These are phyloP conservation scores for Taurulus bubalis DNA, from an alignment of 2,113 vertebrate species.

Conservation along the genomic window DNA sequence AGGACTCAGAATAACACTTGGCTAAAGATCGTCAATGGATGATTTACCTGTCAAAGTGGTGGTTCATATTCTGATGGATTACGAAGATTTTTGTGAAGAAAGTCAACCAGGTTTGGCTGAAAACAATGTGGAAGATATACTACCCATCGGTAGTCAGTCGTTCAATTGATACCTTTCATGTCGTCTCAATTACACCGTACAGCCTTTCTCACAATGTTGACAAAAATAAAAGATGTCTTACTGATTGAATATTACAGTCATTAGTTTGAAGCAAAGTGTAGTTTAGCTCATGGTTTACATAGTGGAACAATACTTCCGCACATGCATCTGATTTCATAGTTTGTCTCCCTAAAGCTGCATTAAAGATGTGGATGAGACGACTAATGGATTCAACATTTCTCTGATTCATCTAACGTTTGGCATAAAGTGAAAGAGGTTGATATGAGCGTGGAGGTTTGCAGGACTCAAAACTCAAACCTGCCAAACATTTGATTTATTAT, in stretches of 20 bases:
- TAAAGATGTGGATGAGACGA: neutral
- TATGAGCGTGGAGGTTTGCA: neutral
- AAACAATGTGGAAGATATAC: slow-evolving; percentile 2
- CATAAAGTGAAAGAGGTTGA: neutral
- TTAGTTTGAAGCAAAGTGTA: slow-evolving; percentile 3
- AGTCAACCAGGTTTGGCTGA: slow-evolving; percentile 18
- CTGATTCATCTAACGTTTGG: slow-evolving; percentile 12
- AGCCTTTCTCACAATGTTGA: neutral
- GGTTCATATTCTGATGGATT: slow-evolving; percentile 20
- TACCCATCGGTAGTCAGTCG: neutral
- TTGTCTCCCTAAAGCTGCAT: slow-evolving; percentile 9
- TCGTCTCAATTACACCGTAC: neutral
- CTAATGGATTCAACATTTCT: slow-evolving; percentile 35
- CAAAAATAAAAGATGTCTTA: neutral
- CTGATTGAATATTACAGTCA: neutral
- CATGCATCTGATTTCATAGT: slow-evolving; percentile 27
- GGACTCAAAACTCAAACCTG: neutral
- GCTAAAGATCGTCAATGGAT: neutral
- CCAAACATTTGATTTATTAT: neutral
- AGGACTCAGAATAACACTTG: slow-evolving; percentile 31
- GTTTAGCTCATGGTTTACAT: neutral
- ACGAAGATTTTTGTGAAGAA: slow-evolving; percentile 15
- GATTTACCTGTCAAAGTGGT: slow-evolving; percentile 17
- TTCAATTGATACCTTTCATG: slow-evolving; percentile 1
- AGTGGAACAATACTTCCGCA: neutral